Evolutionary conservation across 2,888 invertebrate genomes (phyloP).

Genomic region (Hypomecis punctinalis): DNA sequence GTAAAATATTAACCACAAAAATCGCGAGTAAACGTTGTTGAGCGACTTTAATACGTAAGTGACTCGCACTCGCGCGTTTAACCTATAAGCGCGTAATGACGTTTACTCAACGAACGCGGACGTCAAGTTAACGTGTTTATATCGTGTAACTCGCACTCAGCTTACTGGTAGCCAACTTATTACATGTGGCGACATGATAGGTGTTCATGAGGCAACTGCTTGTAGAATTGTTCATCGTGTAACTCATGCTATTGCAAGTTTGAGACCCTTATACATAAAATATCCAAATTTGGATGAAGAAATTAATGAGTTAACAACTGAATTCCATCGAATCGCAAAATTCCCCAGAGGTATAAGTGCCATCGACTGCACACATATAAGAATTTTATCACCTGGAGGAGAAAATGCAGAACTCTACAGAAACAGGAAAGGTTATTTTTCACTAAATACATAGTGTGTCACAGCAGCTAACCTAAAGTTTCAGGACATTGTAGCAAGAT

Average conservation of each 20-base stretch:
- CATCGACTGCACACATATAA: conserved; percentile 11
- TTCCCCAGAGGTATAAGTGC: conserved; percentile 1
- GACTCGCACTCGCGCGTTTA: too few relatives aligned
- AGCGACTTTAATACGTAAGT: too few relatives aligned
- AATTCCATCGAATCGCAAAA: background rate
- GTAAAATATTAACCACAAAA: too few relatives aligned
- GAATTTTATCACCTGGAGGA: conserved; percentile 19
- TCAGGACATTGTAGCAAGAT: conserved; percentile 22
- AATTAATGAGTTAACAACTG: background rate
- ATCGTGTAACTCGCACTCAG: too few relatives aligned
- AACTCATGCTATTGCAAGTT: conserved; percentile 5
- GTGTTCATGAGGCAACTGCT: conserved; percentile 21
- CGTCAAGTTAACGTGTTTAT: too few relatives aligned
- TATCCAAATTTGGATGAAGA: background rate
- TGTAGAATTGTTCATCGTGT: conserved; percentile 25
- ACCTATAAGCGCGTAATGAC: too few relatives aligned
- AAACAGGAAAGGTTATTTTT: conserved; percentile 21
- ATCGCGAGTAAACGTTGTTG: too few relatives aligned
- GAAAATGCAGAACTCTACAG: conserved; percentile 19
- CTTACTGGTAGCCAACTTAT: conserved; percentile 27
- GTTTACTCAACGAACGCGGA: too few relatives aligned
- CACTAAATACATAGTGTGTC: conserved; percentile 13
- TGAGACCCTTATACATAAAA: background rate
- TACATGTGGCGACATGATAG: conserved; percentile 26
- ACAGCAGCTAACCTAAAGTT: conserved; percentile 11